These are phyloP conservation scores for Pluvianellus socialis DNA, from an alignment of 2,113 vertebrate species.

Conservation along the genomic window DNA sequence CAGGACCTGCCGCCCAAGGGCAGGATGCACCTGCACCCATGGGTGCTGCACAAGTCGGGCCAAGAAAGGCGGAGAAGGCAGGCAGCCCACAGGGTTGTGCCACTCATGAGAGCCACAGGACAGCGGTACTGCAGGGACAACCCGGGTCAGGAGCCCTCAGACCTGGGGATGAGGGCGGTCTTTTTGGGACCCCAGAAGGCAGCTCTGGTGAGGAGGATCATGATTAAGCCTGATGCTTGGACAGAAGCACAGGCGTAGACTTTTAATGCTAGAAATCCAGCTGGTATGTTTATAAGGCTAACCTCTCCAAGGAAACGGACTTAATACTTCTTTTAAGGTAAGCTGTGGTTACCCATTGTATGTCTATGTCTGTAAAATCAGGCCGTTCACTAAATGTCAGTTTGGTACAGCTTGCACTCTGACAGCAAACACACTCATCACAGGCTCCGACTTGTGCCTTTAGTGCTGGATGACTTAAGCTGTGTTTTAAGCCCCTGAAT, in stretches of 20 bases:
- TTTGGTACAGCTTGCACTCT: background rate
- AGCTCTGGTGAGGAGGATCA: fast-evolving
- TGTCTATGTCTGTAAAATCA: background rate
- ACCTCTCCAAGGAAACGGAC: background rate
- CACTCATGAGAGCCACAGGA: fast-evolving
- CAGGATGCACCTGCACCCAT: background rate
- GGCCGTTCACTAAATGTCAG: background rate
- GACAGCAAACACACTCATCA: background rate
- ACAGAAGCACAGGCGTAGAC: background rate
- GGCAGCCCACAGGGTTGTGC: background rate
- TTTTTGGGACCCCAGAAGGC: background rate
- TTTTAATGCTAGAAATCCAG: background rate
- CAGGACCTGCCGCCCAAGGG: background rate
- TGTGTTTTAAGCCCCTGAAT: background rate
- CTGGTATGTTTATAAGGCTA: background rate
- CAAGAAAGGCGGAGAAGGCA: background rate
- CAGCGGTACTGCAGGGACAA: background rate
- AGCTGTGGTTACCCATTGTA: background rate
- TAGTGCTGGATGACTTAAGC: background rate
- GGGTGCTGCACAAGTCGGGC: background rate
- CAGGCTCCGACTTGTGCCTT: background rate
- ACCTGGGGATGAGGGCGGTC: background rate
- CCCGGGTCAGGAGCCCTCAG: fast-evolving
- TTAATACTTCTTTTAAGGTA: background rate
- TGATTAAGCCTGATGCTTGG: background rate